Evolutionary conservation across 2,113 vertebrate species (phyloP).

Genomic region (Helogale parvula): DNA sequence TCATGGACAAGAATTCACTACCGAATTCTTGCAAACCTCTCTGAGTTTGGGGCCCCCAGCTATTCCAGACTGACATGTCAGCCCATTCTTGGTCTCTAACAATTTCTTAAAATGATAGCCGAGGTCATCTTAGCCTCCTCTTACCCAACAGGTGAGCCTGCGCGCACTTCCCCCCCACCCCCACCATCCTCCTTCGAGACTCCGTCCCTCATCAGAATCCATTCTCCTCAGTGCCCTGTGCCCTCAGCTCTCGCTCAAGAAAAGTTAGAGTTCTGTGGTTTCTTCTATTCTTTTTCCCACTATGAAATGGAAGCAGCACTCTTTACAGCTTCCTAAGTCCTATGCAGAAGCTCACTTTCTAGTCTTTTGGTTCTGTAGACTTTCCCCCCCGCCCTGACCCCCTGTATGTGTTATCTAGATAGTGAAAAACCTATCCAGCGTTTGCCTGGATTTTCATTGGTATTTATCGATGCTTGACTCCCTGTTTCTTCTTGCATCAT

Average conservation of each 20-base stretch:
- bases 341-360: not conserved
- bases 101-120: not conserved
- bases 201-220: not conserved
- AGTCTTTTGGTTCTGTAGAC: not conserved
- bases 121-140: too few relatives aligned
- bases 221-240: not conserved
- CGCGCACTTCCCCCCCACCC: fast-evolving
- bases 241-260: not conserved
- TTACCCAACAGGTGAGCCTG: not conserved
- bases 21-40: not conserved
- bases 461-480: not conserved
- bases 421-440: not conserved
- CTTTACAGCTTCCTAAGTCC: not conserved
- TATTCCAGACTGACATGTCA: not conserved
- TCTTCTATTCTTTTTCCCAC: not conserved
- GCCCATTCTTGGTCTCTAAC: not conserved
- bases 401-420: not conserved
- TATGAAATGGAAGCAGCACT: not conserved
- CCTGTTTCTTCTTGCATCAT: not conserved
- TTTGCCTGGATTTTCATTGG: not conserved
- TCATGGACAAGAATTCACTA: not conserved
- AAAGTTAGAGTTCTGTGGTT: not conserved
- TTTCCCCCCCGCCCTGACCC: not conserved
- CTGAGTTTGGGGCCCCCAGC: not conserved
- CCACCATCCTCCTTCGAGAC: too few relatives aligned